These are phyloP conservation scores for Geotrypetes seraphini DNA, from an alignment of 2,797 vertebrate species.

Conservation along the genomic window DNA sequence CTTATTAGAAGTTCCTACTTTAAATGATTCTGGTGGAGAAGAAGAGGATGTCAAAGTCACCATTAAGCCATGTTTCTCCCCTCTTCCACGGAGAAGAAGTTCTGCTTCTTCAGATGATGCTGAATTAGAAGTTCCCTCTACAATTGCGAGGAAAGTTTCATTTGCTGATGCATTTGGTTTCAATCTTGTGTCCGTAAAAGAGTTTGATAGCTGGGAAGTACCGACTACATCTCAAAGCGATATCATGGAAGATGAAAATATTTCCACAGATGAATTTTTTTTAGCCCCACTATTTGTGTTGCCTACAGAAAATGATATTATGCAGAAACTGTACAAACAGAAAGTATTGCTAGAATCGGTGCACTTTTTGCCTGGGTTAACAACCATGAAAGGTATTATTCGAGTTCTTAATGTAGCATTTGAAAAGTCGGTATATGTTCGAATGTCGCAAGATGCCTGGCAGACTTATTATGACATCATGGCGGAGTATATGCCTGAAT, in stretches of 20 bases:
- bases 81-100: conserved; percentile 58
- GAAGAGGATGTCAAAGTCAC: conserved; percentile 47
- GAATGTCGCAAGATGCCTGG: conserved; percentile 78
- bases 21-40: conserved; percentile 42
- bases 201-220: conserved; percentile 66
- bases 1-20: conserved; percentile 60
- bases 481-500: conserved; percentile 83
- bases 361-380: conserved; percentile 62
- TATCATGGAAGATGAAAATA: conserved; percentile 33
- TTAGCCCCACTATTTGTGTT: conserved; percentile 70
- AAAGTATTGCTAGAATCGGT: conserved; percentile 76
- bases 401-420: conserved; percentile 86
- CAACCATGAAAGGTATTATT: conserved; percentile 70
- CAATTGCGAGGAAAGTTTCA: conserved; percentile 75
- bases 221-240: conserved; percentile 31
- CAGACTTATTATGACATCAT: conserved; percentile 72
- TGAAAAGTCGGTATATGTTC: conserved; percentile 72
- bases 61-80: conserved; percentile 65
- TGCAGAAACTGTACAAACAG: conserved; percentile 61
- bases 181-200: conserved; percentile 87
- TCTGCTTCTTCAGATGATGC: conserved; percentile 71
- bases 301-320: conserved; percentile 66
- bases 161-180: conserved; percentile 92
- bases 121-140: conserved; percentile 51
- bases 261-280: conserved; percentile 59